Conservation (phyloP, 1,140 invertebrate species). For the Drosophila orosa region DNA sequence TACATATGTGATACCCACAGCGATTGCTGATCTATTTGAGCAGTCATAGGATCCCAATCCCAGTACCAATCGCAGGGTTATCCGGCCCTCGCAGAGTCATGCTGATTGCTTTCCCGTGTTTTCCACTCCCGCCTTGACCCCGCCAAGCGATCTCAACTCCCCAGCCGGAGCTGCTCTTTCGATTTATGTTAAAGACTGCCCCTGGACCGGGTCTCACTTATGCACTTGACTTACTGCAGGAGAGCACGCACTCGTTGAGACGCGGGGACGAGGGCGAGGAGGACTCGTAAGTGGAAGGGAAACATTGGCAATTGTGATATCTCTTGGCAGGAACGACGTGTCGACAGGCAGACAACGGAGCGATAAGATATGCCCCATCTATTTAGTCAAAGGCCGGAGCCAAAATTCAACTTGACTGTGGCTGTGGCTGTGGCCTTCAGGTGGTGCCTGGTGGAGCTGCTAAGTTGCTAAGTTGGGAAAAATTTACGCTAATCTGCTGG, state of each 20-base stretch:
- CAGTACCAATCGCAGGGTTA: slow-evolving; percentile 32
- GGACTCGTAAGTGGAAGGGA: slow-evolving; percentile 9
- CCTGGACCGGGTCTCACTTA: slow-evolving; percentile 21
- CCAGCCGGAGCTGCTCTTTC: slow-evolving; percentile 16
- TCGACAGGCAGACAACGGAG: slow-evolving; percentile 67
- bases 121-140: slow-evolving; percentile 16
- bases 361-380: slow-evolving; percentile 78
- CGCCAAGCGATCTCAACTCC: slow-evolving; percentile 27
- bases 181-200: slow-evolving; percentile 53
- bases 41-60: slow-evolving; percentile 18
- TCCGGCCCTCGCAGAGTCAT: slow-evolving; percentile 1
- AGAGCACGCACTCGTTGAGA: slow-evolving; percentile 53
- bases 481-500: slow-evolving; percentile 73
- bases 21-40: slow-evolving; percentile 35
- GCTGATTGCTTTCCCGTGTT: slow-evolving; percentile 23
- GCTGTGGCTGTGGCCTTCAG: slow-evolving; percentile 22
- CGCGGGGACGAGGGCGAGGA: background rate
- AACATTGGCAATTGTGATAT: slow-evolving; percentile 69
- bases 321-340: slow-evolving; percentile 70
- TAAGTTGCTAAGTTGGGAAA: slow-evolving; percentile 45
- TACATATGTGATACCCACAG: slow-evolving; percentile 28
- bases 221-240: slow-evolving; percentile 65
- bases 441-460: slow-evolving; percentile 28
- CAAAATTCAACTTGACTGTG: slow-evolving; percentile 44
- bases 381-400: slow-evolving; percentile 62